These are phyloP conservation scores for Cordilura impudica DNA, from an alignment of 2,888 invertebrate genomes.

Conservation along the genomic window DNA sequence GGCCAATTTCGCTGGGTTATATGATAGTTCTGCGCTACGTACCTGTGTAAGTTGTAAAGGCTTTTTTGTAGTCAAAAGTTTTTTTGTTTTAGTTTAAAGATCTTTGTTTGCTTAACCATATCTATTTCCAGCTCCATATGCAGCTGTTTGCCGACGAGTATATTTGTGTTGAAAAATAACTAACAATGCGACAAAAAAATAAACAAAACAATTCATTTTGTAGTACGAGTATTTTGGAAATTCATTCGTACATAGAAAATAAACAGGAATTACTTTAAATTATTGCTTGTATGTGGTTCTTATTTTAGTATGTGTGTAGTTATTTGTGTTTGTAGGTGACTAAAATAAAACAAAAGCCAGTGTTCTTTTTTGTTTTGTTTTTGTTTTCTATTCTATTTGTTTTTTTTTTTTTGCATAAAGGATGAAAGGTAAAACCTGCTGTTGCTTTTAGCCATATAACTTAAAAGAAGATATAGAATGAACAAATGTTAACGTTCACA, in stretches of 20 bases:
- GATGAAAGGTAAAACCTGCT: background rate
- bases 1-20: too few relatives aligned
- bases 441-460: background rate
- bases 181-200: constrained; percentile 1
- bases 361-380: background rate
- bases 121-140: background rate
- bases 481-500: too few relatives aligned
- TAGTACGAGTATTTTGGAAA: constrained; percentile 3
- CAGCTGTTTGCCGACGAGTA: background rate
- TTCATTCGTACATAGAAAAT: constrained; percentile 10
- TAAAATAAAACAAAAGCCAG: background rate
- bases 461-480: too few relatives aligned
- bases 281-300: constrained; percentile 10
- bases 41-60: too few relatives aligned
- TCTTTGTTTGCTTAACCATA: background rate
- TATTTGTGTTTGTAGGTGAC: too few relatives aligned
- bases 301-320: background rate
- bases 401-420: background rate
- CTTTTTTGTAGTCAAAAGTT: too few relatives aligned
- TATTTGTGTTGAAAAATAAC: constrained; percentile 1
- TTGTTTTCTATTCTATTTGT: too few relatives aligned
- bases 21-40: too few relatives aligned
- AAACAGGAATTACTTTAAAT: constrained; percentile 41
- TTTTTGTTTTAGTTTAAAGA: background rate
- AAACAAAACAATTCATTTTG: background rate